Evolutionary conservation across 2,113 vertebrate species (phyloP).

Genomic region (Pica pica): DNA sequence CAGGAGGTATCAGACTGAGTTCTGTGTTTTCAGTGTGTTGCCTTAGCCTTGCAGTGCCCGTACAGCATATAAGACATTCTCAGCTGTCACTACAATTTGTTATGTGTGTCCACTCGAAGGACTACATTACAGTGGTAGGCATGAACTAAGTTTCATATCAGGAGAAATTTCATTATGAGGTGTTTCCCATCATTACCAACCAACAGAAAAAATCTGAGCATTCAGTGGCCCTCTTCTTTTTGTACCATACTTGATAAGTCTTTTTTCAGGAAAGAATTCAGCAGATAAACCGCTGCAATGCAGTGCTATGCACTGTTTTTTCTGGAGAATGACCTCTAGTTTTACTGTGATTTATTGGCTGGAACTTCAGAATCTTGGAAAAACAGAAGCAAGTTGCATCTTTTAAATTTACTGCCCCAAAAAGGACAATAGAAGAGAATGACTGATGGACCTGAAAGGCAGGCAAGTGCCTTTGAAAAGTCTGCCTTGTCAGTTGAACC

Average conservation of each 20-base stretch:
- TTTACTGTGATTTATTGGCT: neutral
- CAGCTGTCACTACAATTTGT: neutral
- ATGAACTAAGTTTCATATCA: neutral
- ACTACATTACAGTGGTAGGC: neutral
- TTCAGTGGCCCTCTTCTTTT: neutral
- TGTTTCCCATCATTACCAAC: slow-evolving; percentile 22
- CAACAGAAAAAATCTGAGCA: neutral
- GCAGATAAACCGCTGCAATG: neutral
- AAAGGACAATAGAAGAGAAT: neutral
- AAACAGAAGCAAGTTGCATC: neutral
- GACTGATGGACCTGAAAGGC: neutral
- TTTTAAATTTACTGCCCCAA: neutral
- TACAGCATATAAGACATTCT: neutral
- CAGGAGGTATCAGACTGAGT: neutral
- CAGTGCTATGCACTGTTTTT: neutral
- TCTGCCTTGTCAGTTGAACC: neutral
- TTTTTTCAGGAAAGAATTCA: neutral
- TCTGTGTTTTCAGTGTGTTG: neutral
- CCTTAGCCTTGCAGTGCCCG: neutral
- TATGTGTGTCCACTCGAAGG: neutral
- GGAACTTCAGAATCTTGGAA: neutral
- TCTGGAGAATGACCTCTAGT: neutral
- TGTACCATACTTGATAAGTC: neutral
- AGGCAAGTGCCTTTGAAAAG: neutral
- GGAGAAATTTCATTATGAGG: neutral